phyloP scores from a whole-genome alignment of 2,888 invertebrate species.

The Megastigmus dorsalis region DNA sequence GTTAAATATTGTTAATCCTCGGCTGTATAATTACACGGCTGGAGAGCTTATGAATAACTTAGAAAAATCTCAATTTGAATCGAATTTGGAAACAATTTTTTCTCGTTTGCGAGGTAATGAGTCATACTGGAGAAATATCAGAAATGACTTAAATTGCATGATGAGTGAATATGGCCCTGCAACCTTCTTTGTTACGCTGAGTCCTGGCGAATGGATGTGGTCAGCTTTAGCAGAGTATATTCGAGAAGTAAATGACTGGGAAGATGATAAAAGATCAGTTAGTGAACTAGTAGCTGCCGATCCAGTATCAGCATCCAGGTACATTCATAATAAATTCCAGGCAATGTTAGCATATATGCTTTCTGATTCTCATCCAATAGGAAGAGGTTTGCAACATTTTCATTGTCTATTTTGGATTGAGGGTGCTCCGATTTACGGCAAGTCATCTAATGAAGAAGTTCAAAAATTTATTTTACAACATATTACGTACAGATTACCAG shows the following conservation, averaged over 20 bases:
- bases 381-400: constrained; percentile 4
- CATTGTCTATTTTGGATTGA: constrained; percentile 17
- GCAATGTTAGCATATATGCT: constrained; percentile 62
- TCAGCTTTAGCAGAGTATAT: constrained; percentile 61
- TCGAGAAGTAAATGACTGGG: constrained; percentile 57
- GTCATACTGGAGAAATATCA: constrained; percentile 55
- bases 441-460: too few relatives aligned
- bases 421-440: background rate
- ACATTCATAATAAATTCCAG: constrained; percentile 57
- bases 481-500: constrained; percentile 56
- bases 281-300: constrained; percentile 62
- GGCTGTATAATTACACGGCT: constrained; percentile 31
- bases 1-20: too few relatives aligned
- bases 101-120: constrained; percentile 55
- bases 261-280: constrained; percentile 53
- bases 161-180: too few relatives aligned
- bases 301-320: constrained; percentile 59
- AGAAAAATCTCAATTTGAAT: background rate
- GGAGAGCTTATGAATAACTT: background rate
- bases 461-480: constrained; percentile 57
- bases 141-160: too few relatives aligned
- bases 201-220: constrained; percentile 62
- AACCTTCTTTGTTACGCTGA: constrained; percentile 60
- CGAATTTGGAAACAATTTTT: constrained; percentile 42
- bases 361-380: constrained; percentile 55